A percentile compares a stretch with the other conserved stretches of the same genome.
Conservation (phyloP, 2,797 vertebrate genomes). For the Bradypodion pumilum region DNA sequence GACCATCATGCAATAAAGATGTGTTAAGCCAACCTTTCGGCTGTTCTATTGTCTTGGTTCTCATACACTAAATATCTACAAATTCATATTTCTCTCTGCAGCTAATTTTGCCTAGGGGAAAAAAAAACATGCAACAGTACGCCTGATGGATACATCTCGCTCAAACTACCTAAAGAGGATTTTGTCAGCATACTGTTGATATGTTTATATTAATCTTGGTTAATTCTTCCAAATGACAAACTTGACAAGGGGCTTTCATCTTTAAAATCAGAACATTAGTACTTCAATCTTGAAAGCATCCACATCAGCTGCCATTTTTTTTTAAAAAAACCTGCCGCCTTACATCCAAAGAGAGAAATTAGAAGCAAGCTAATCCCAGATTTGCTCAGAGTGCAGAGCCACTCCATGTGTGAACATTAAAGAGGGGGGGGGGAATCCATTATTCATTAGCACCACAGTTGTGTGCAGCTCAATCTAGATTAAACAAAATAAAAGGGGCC, state of each 20-base stretch:
- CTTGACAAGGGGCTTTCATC: constrained; percentile 4
- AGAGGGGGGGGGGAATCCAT: constrained; percentile 67
- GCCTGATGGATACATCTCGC: background rate
- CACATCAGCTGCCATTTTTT: constrained; percentile 53
- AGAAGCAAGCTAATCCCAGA: constrained; percentile 70
- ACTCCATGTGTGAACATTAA: constrained; percentile 63
- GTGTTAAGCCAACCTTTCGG: too few relatives aligned
- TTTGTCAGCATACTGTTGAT: constrained; percentile 5
- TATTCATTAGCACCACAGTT: constrained; percentile 78
- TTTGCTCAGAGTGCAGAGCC: constrained; percentile 70
- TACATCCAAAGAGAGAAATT: constrained; percentile 54
- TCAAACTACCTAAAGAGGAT: background rate
- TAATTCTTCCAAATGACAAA: constrained; percentile 11
- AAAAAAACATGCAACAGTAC: background rate
- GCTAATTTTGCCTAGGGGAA: background rate
- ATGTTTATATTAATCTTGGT: constrained; percentile 18
- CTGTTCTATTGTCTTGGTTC: too few relatives aligned
- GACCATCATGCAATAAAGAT: too few relatives aligned
- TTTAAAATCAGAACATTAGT: constrained; percentile 22
- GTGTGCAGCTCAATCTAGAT: constrained; percentile 77
- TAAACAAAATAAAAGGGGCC: constrained; percentile 79
- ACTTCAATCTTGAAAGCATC: constrained; percentile 43
- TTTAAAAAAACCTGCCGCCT: constrained; percentile 39
- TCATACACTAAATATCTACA: too few relatives aligned
- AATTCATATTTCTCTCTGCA: background rate